Conservation (phyloP, 2,113 vertebrate genomes). For the Regulus satrapa region DNA sequence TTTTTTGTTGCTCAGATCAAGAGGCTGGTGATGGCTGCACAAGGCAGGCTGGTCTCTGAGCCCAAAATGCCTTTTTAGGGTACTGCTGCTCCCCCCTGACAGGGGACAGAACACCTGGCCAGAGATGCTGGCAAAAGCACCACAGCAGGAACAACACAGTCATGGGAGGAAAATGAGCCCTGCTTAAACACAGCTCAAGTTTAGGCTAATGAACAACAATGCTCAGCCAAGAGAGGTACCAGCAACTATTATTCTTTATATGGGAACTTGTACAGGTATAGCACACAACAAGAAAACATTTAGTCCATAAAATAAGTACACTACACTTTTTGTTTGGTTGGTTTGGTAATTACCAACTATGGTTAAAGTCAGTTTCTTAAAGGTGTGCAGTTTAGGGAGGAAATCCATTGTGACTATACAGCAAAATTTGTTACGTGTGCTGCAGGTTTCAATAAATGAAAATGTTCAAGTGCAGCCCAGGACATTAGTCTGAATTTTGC, state of each 20-base stretch:
- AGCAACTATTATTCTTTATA: background rate
- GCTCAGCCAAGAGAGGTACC: background rate
- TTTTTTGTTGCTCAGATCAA: background rate
- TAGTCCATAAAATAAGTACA: background rate
- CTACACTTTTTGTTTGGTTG: background rate
- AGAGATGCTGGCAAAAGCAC: background rate
- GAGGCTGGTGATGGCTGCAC: background rate
- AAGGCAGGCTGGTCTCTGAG: background rate
- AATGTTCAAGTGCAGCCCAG: slow-evolving; percentile 15
- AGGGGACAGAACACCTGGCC: background rate
- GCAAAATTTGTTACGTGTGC: background rate
- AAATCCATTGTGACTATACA: background rate
- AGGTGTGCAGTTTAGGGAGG: background rate
- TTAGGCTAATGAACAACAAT: background rate
- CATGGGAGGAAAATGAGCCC: background rate
- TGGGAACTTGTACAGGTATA: background rate
- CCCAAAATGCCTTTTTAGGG: background rate
- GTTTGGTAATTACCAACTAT: background rate
- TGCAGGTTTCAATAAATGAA: slow-evolving; percentile 24
- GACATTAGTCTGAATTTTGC: slow-evolving; percentile 29
- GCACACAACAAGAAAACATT: background rate
- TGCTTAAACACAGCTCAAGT: background rate
- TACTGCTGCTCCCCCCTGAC: background rate
- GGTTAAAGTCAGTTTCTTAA: background rate
- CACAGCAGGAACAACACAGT: background rate